These are phyloP conservation scores for Cheilosia soror DNA, from an alignment of 2,888 invertebrate genomes.

Conservation along the genomic window DNA sequence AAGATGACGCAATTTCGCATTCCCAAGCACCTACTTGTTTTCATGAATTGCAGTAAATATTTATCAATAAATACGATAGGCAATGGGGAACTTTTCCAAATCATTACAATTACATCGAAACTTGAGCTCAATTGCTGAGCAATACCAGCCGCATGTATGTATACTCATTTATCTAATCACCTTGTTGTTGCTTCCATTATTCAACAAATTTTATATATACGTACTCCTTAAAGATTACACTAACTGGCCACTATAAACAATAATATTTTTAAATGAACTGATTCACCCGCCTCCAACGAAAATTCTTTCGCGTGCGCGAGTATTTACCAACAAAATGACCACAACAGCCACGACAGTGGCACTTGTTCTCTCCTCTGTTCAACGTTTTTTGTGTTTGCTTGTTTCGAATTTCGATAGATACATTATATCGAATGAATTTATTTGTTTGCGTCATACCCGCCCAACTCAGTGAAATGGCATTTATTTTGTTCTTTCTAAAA, in stretches of 20 bases:
- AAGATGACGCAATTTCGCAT: background rate
- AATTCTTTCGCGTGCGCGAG: background rate
- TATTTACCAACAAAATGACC: slow-evolving; percentile 12
- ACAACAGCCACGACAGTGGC: background rate
- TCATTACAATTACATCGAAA: background rate
- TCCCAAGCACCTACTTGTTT: no score
- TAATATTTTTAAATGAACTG: slow-evolving; percentile 39
- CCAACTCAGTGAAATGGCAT: background rate
- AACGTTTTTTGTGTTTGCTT: background rate
- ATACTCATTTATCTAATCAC: slow-evolving; percentile 40
- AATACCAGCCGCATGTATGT: no score
- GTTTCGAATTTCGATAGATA: background rate
- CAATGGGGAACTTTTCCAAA: no score
- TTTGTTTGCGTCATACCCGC: slow-evolving; percentile 24
- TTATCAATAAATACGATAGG: no score
- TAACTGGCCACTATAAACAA: slow-evolving; percentile 17
- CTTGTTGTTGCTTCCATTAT: slow-evolving; percentile 30
- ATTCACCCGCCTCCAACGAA: slow-evolving; percentile 32
- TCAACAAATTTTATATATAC: background rate
- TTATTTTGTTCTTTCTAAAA: slow-evolving; percentile 46
- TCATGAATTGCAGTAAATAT: no score
- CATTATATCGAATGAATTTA: slow-evolving; percentile 30
- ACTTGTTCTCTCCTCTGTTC: background rate
- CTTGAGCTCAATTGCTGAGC: no score
- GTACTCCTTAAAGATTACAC: background rate